Conservation (phyloP, 53 echinoderm and acorn worm genomes). For the Echinarachnius parma region DNA sequence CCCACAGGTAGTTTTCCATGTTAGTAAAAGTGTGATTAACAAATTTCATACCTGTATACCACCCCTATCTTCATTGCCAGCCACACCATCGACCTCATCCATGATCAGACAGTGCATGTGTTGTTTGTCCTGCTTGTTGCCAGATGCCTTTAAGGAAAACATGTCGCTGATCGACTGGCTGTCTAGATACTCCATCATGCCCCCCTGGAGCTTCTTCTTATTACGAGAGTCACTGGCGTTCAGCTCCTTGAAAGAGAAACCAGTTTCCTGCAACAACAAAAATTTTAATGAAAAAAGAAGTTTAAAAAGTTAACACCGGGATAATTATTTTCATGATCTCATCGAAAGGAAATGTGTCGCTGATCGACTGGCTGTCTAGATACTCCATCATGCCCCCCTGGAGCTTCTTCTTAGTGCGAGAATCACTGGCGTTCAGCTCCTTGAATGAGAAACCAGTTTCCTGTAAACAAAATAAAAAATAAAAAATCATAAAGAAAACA, state of each 20-base stretch:
- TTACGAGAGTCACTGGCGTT: slow-evolving; percentile 94
- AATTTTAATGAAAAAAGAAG: no score
- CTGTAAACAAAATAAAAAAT: no score
- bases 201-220: slow-evolving; percentile 76
- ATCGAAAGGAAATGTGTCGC: no score
- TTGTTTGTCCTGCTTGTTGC: neutral
- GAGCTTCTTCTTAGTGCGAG: slow-evolving; percentile 83
- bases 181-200: slow-evolving; percentile 71
- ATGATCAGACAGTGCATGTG: slow-evolving; percentile 90
- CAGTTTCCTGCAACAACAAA: slow-evolving; percentile 87
- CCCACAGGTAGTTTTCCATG: no score
- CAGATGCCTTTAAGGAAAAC: slow-evolving; percentile 33
- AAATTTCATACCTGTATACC: slow-evolving; percentile 92
- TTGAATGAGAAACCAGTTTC: slow-evolving; percentile 71
- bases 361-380: slow-evolving; percentile 65
- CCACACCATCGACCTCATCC: slow-evolving; percentile 98
- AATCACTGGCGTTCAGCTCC: slow-evolving; percentile 91
- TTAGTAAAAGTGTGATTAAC: no score
- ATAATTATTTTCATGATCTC: no score
- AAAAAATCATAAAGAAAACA: no score
- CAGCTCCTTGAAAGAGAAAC: slow-evolving; percentile 72
- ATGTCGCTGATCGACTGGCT: slow-evolving; percentile 64
- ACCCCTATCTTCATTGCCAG: slow-evolving; percentile 96
- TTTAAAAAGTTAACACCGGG: no score
- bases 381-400: slow-evolving; percentile 72